These are phyloP conservation scores for Trachops cirrhosus DNA, from an alignment of 2,797 vertebrate species.

Conservation along the genomic window DNA sequence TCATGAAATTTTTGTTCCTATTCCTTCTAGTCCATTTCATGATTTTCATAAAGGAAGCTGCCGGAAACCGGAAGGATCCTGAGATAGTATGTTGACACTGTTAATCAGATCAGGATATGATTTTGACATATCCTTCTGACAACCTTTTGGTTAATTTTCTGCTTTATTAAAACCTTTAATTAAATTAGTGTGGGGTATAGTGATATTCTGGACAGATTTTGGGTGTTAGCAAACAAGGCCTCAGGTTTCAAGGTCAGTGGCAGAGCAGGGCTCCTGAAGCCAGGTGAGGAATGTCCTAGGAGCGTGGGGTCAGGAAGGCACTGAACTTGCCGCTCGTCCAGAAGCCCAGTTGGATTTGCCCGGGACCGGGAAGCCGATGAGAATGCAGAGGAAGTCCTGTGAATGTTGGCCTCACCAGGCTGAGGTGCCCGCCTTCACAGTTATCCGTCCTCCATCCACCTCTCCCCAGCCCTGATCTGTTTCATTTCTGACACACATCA, in stretches of 20 bases:
- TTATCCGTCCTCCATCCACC: background rate
- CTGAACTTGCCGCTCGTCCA: background rate
- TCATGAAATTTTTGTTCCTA: background rate
- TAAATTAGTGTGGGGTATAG: slow-evolving; percentile 53
- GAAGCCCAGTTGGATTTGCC: background rate
- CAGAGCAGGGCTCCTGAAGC: background rate
- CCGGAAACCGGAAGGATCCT: slow-evolving; percentile 32
- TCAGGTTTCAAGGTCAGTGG: background rate
- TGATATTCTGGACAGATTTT: slow-evolving; percentile 56
- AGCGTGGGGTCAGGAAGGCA: background rate
- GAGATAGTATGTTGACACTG: slow-evolving; percentile 51
- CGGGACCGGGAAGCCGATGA: background rate
- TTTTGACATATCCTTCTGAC: slow-evolving; percentile 72
- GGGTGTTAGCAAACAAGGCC: slow-evolving; percentile 57
- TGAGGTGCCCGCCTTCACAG: background rate
- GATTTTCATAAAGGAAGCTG: slow-evolving; percentile 33
- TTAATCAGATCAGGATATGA: slow-evolving; percentile 40
- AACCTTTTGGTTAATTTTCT: slow-evolving; percentile 75
- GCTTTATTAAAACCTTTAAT: slow-evolving; percentile 72
- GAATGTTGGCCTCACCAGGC: background rate
- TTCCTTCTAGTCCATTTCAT: background rate
- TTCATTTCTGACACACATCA: background rate
- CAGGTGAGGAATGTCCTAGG: background rate
- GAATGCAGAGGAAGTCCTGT: rapidly evolving
- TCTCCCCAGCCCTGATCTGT: too few relatives aligned